These are phyloP conservation scores for Chromis chromis DNA, from an alignment of 2,797 vertebrate species.

Conservation along the genomic window DNA sequence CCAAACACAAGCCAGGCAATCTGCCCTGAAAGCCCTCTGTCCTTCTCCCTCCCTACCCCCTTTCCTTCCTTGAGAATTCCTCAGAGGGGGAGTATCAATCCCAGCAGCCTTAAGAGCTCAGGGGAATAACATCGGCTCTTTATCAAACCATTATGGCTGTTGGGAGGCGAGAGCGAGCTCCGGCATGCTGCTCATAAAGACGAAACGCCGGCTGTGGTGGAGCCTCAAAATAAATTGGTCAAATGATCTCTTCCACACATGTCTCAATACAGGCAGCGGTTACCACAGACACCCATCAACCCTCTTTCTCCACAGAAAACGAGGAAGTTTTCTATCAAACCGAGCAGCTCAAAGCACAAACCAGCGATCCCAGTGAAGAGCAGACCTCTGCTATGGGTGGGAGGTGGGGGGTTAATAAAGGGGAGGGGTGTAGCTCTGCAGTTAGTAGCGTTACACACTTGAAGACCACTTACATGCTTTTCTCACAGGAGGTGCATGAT, in stretches of 20 bases:
- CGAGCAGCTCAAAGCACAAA: constrained; percentile 35
- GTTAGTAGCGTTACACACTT: constrained; percentile 75
- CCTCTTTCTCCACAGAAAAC: not conserved
- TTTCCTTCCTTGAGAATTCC: not conserved
- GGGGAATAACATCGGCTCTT: constrained; percentile 16
- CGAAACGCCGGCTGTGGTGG: not conserved
- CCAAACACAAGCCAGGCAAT: too few species aligned
- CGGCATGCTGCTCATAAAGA: not conserved
- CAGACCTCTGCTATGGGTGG: constrained; percentile 2
- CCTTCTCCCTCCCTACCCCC: too few species aligned
- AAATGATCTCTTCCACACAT: constrained; percentile 24
- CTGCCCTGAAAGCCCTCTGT: too few species aligned
- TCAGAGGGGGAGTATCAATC: constrained; percentile 28
- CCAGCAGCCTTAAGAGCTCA: constrained; percentile 15
- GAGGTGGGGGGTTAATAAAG: constrained; percentile 46
- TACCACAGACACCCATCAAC: constrained; percentile 54
- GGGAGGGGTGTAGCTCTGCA: constrained; percentile 22
- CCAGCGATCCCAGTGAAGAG: constrained; percentile 30
- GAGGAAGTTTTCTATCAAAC: constrained; percentile 10
- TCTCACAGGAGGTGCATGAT: constrained; percentile 88
- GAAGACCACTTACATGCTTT: constrained; percentile 90
- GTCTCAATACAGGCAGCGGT: constrained; percentile 26
- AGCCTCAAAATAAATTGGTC: constrained; percentile 2
- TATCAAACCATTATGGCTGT: constrained; percentile 8
- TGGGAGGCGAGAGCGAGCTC: constrained; percentile 5